These are phyloP conservation scores for Ypsolopha sequella DNA, from an alignment of 2,888 invertebrate genomes.

Conservation along the genomic window DNA sequence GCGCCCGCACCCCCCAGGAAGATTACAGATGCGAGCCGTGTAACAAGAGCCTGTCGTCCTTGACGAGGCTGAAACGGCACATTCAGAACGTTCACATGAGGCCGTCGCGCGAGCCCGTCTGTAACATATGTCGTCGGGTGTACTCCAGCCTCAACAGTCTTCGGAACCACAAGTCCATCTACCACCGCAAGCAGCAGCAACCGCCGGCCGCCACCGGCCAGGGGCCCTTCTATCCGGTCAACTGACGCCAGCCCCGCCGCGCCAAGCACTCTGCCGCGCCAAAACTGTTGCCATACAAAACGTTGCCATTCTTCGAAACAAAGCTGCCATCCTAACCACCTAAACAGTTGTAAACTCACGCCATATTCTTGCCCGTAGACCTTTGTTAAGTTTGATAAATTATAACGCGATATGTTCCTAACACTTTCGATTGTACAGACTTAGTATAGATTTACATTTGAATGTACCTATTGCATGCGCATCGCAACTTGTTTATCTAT, in stretches of 20 bases:
- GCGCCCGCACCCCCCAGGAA: conserved; percentile 83
- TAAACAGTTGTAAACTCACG: conserved; percentile 23
- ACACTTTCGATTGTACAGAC: conserved; percentile 48
- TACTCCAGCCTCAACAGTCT: conserved; percentile 93
- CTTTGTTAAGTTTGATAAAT: conserved; percentile 54
- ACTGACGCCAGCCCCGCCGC: conserved; percentile 37
- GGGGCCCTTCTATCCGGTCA: conserved; percentile 59
- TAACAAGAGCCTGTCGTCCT: conserved; percentile 90
- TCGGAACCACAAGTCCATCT: conserved; percentile 93
- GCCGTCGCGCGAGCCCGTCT: conserved; percentile 90
- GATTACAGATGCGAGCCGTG: conserved; percentile 93
- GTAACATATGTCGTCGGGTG: conserved; percentile 92
- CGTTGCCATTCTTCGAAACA: conserved; percentile 53
- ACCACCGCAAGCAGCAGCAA: conserved; percentile 87
- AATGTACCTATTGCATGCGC: conserved; percentile 56
- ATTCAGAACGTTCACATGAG: conserved; percentile 94
- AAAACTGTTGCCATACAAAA: conserved; percentile 15
- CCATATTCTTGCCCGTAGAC: conserved; percentile 66
- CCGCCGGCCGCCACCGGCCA: conserved; percentile 48
- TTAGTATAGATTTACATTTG: conserved; percentile 54
- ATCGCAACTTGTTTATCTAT: conserved; percentile 56
- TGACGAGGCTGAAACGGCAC: conserved; percentile 90
- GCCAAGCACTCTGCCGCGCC: conserved; percentile 20
- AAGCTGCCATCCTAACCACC: conserved; percentile 65
- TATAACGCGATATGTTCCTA: conserved; percentile 66